Base-by-base conservation (phyloP, 2,797 vertebrate species). In the Capromys pilorides region DNA sequence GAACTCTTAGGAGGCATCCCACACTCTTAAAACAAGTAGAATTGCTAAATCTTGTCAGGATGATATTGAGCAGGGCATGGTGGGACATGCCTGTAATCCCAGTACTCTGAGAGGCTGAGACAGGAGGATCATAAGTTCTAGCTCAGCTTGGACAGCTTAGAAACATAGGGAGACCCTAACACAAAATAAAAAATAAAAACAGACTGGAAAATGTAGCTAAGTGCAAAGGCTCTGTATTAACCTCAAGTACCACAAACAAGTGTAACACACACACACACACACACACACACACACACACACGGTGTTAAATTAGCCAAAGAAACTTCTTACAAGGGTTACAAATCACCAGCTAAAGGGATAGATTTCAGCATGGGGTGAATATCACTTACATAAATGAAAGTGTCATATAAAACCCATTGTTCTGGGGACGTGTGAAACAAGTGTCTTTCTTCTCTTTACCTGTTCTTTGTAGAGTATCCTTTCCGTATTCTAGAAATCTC, bases 401-500 rank as follows among this genome's bases (percentile, higher is more conserved):
- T 64, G 26, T 59, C 5, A 1, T 13, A 14, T 41, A 86, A 66
- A 96, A 49, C 26, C 26, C 18, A n/a, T 41, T 39, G 51, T 82
- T 49, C 59, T 67, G 41, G 77, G 78, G 51, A 61, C 59, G 3
- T 0, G 2, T 31, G 54, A 24, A 71, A 19, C 61, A 36, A 14
- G 57, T 39, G 41, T 77, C 64, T 80, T 64, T 54, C 39, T 91
- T 73, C n/a, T 79, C 31, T 62, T 86, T 94, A 96, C 94, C 95
- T 94, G 88, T 96, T 49, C 97, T 94, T 66, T 93, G 93, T 9
- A 95, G 83, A 33, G 28, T 61, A 3, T 93, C 96, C 84, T 94
- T 96, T 24, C 93, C 95, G 41, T 88, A 93, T n/a, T 89, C 92
- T 66, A 95, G 69, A 54, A 94, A 96, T 85, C 97, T 96, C 94